phyloP scores from a whole-genome alignment of 2,113 vertebrate genomes.

The Neogale vison region DNA sequence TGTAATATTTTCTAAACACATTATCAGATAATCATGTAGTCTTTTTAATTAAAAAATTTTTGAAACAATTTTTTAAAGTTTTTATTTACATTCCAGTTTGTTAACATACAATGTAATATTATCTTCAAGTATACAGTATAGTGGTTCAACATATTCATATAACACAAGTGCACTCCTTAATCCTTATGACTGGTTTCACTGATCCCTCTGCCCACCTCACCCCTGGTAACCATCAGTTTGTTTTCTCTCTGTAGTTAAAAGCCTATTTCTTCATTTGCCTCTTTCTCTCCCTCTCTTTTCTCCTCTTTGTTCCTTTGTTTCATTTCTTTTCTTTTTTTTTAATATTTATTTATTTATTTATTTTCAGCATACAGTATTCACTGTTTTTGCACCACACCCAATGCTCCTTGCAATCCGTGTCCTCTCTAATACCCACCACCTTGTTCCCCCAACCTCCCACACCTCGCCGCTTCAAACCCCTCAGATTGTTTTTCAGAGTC shows the following conservation, averaged over 20 bases:
- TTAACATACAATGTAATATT: background rate
- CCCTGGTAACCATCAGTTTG: background rate
- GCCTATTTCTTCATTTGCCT: background rate
- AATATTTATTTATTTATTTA: too few relatives aligned
- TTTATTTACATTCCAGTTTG: background rate
- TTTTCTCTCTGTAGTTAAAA: background rate
- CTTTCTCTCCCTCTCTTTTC: background rate
- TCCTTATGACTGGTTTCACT: background rate
- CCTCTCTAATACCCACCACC: too few relatives aligned
- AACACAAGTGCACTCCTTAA: background rate
- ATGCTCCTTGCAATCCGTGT: too few relatives aligned
- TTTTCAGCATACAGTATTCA: too few relatives aligned
- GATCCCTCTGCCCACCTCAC: background rate
- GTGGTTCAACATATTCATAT: background rate
- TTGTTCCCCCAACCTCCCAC: too few relatives aligned
- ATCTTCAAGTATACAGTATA: background rate
- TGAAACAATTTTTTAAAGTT: background rate
- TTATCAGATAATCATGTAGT: background rate
- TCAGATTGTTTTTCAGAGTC: too few relatives aligned
- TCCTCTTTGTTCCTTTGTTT: background rate
- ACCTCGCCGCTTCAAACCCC: too few relatives aligned
- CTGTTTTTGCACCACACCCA: too few relatives aligned
- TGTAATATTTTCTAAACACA: background rate
- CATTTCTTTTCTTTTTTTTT: background rate
- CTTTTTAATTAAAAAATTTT: slow-evolving; percentile 22